A percentile compares a stretch with the other conserved stretches of the same genome.
These are phyloP conservation scores for Pangasius macronema DNA, from an alignment of 2,797 vertebrate genomes.

Conservation along the genomic window DNA sequence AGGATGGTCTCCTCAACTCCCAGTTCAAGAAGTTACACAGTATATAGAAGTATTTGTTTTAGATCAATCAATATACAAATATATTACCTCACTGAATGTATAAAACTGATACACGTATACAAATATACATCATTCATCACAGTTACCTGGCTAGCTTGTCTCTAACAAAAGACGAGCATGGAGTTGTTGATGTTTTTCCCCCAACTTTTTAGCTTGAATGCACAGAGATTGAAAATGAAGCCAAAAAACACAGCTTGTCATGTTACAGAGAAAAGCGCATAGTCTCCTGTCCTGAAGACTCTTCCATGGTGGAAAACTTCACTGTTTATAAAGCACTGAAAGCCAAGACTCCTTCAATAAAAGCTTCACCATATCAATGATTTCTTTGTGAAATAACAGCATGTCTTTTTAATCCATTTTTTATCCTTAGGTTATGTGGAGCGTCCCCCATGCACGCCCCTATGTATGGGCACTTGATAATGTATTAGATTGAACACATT, in stretches of 20 bases:
- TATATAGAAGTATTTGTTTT: not conserved
- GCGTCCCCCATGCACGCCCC: not conserved
- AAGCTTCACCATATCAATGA: not conserved
- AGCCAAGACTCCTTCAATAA: not conserved
- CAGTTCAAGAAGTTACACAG: not conserved
- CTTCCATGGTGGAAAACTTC: not conserved
- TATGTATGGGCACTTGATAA: not conserved
- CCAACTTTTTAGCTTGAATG: not conserved
- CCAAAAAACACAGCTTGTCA: not conserved
- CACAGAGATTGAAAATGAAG: not conserved
- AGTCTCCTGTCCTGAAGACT: not conserved
- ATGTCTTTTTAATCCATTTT: not conserved
- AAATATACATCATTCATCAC: not conserved
- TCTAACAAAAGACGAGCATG: not conserved
- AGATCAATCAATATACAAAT: not conserved
- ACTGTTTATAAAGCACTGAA: not conserved
- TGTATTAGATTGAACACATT: not conserved
- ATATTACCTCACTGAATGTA: not conserved
- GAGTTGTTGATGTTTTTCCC: not conserved
- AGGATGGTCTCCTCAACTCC: not conserved
- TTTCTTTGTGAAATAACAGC: not conserved
- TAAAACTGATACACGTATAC: not conserved
- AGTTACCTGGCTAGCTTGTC: not conserved
- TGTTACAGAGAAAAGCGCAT: not conserved
- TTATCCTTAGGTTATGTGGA: not conserved